A percentile compares a stretch with the other conserved stretches of the same genome.
These are phyloP conservation scores for Ectropis grisescens DNA, from an alignment of 1,140 invertebrate species.

Conservation along the genomic window DNA sequence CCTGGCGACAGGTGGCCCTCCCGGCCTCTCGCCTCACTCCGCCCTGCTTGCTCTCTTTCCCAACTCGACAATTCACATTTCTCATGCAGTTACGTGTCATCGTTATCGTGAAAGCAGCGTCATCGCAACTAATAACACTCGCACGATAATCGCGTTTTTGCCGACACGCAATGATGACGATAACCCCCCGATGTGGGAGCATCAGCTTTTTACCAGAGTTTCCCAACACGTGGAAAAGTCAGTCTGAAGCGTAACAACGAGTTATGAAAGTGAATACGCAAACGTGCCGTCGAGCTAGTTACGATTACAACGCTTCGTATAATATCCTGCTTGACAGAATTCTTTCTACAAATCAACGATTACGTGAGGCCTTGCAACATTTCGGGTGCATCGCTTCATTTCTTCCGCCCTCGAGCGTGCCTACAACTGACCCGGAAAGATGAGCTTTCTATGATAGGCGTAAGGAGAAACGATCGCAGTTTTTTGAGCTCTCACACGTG, in stretches of 20 bases:
- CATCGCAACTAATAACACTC: slow-evolving; percentile 28
- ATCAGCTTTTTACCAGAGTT: slow-evolving; percentile 46
- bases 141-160: slow-evolving; percentile 31
- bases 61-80: slow-evolving; percentile 11
- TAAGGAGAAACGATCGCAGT: not conserved
- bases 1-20: slow-evolving; percentile 51
- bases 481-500: slow-evolving; percentile 4
- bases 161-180: slow-evolving; percentile 31
- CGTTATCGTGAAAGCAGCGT: slow-evolving; percentile 42
- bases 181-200: slow-evolving; percentile 50
- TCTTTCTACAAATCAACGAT: slow-evolving; percentile 19
- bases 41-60: not conserved
- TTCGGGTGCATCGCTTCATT: not conserved
- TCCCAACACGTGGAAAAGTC: slow-evolving; percentile 57
- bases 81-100: slow-evolving; percentile 22
- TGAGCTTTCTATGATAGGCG: too few species aligned
- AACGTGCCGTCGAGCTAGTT: slow-evolving; percentile 36
- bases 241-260: slow-evolving; percentile 50
- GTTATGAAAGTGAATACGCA: slow-evolving; percentile 63
- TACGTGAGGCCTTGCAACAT: slow-evolving; percentile 25
- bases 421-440: slow-evolving; percentile 29
- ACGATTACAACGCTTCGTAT: slow-evolving; percentile 35
- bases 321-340: slow-evolving; percentile 40
- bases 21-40: slow-evolving; percentile 7
- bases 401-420: slow-evolving; percentile 12